A percentile compares a stretch with the other conserved stretches of the same genome.
Evolutionary conservation across 2,113 vertebrate genomes (phyloP).

Genomic region (Scopus umbretta): DNA sequence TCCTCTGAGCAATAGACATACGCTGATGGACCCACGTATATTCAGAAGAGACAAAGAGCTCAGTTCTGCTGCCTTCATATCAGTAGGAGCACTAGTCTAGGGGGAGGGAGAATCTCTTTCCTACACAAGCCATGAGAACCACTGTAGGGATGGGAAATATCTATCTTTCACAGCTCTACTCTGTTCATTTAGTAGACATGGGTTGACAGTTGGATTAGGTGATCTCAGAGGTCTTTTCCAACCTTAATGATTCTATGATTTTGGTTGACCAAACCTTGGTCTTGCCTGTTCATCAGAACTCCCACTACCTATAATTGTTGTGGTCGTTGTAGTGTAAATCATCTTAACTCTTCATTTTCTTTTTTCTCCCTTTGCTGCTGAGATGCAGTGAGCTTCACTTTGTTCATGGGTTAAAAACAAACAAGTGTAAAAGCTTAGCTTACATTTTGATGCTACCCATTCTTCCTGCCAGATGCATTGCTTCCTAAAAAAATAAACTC

Average conservation of each 20-base stretch:
- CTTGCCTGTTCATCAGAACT: background rate
- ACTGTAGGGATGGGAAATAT: background rate
- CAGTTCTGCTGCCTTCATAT: background rate
- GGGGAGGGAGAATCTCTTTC: background rate
- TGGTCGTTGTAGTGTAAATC: background rate
- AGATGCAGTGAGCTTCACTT: background rate
- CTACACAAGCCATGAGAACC: background rate
- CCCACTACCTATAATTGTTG: background rate
- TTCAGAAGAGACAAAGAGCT: background rate
- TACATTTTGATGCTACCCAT: background rate
- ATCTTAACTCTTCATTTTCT: background rate
- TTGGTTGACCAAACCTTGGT: too few species aligned
- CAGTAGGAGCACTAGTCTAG: background rate
- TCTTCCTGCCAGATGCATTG: background rate
- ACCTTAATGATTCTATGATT: too few species aligned
- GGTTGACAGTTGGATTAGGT: too few species aligned
- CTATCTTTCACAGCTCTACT: background rate
- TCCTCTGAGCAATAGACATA: background rate
- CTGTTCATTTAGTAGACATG: too few species aligned
- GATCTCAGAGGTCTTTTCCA: too few species aligned
- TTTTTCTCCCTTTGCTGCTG: background rate
- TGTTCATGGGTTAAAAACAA: background rate
- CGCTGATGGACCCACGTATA: background rate
- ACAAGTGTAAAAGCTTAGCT: background rate
- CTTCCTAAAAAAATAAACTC: background rate